A percentile compares a stretch with the other conserved stretches of the same genome.
Evolutionary conservation across 2,888 invertebrate species (phyloP).

Genomic region (Andricus curvator): DNA sequence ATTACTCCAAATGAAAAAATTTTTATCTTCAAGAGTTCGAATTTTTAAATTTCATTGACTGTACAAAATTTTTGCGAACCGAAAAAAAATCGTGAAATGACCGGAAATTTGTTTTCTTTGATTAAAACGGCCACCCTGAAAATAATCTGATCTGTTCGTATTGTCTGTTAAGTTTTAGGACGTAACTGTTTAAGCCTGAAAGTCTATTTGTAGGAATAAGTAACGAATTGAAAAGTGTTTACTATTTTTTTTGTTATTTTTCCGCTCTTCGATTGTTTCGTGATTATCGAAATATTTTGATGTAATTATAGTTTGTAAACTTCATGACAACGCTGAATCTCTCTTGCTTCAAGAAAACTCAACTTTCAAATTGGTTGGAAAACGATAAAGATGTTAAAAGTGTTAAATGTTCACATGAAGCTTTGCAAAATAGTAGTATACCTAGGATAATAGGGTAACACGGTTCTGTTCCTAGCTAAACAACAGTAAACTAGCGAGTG

Average conservation of each 20-base stretch:
- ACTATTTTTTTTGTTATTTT: background rate
- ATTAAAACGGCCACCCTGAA: no score
- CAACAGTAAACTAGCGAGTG: no score
- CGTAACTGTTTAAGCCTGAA: background rate
- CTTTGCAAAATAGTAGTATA: background rate
- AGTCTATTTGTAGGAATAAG: background rate
- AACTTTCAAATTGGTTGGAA: background rate
- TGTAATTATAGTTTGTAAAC: background rate
- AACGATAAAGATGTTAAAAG: background rate
- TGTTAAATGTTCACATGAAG: constrained; percentile 8
- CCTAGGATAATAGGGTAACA: no score
- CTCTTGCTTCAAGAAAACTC: background rate
- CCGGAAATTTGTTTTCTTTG: no score
- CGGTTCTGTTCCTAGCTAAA: no score
- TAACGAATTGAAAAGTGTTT: background rate
- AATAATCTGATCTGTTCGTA: background rate
- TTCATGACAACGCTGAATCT: background rate
- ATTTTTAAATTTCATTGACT: no score
- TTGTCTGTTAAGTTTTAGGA: constrained; percentile 14
- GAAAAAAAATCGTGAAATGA: no score
- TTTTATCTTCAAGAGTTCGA: no score
- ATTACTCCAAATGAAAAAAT: no score
- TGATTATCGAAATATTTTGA: background rate
- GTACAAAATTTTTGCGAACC: no score
- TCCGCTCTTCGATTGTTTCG: background rate